Evolutionary conservation across 2,113 vertebrate species (phyloP).

Genomic region (Martes martes): DNA sequence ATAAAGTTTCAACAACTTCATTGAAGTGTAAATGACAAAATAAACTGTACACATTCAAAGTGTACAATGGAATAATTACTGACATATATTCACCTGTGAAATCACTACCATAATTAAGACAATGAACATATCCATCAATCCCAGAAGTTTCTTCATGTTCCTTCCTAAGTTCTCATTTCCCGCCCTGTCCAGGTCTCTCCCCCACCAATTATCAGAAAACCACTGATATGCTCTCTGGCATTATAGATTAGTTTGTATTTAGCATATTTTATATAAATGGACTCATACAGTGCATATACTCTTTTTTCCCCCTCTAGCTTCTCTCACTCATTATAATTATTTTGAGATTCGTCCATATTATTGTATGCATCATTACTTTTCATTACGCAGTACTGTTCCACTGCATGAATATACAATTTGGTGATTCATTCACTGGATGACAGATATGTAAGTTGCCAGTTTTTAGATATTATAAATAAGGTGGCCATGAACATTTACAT

Average conservation of each 20-base stretch:
- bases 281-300: not conserved
- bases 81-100: not conserved
- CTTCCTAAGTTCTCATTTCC: not conserved
- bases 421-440: not conserved
- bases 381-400: not conserved
- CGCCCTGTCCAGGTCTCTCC: not conserved
- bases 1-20: not conserved
- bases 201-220: not conserved
- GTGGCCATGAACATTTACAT: not conserved
- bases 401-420: not conserved
- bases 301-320: not conserved
- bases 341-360: not conserved
- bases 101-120: slow-evolving; percentile 36
- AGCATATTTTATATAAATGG: not conserved
- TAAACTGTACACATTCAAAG: not conserved
- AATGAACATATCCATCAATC: not conserved
- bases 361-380: not conserved
- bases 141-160: not conserved
- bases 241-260: not conserved
- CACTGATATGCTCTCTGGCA: not conserved
- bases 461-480: not conserved
- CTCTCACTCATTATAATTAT: not conserved
- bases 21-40: not conserved
- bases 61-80: not conserved
- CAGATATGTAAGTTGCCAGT: not conserved